These are phyloP conservation scores for Rhadina sibilatrix DNA, from an alignment of 2,113 vertebrate species.

Conservation along the genomic window DNA sequence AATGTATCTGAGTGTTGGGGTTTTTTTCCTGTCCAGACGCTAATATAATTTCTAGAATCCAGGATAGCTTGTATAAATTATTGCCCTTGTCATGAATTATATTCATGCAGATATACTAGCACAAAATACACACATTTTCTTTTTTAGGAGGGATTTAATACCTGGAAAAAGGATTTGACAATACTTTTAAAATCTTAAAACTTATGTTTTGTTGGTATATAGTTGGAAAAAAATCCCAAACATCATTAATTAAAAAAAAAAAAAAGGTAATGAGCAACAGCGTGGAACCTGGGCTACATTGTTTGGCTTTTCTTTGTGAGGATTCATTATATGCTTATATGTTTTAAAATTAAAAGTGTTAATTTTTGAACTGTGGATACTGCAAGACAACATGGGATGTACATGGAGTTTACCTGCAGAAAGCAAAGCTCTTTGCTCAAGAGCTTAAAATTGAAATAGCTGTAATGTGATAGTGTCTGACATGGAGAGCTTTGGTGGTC, in stretches of 20 bases:
- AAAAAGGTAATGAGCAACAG: not conserved
- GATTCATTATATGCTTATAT: not conserved
- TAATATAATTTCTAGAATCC: constrained; percentile 27
- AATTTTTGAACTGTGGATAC: not conserved
- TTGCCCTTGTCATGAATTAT: not conserved
- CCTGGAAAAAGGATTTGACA: not conserved
- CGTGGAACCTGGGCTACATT: not conserved
- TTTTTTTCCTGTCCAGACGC: not conserved
- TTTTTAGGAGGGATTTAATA: not conserved
- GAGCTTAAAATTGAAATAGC: not conserved
- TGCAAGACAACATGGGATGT: not conserved
- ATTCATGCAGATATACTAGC: not conserved
- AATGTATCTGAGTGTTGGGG: not conserved
- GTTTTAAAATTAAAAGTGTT: not conserved
- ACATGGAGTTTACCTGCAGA: not conserved
- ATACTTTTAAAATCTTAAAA: not conserved
- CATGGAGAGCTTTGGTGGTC: too few species aligned
- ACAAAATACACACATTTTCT: not conserved
- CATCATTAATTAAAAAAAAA: not conserved
- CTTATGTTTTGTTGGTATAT: not conserved
- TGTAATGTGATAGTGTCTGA: not conserved
- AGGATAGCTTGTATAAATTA: constrained; percentile 30
- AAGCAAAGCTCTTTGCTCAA: not conserved
- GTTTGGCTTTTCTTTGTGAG: not conserved
- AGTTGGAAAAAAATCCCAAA: rapidly evolving